Evolutionary conservation across 2,888 invertebrate genomes (phyloP), one percentile per base, ranked within the genome.

Genomic region (Tuberolachnus salignus): DNA sequence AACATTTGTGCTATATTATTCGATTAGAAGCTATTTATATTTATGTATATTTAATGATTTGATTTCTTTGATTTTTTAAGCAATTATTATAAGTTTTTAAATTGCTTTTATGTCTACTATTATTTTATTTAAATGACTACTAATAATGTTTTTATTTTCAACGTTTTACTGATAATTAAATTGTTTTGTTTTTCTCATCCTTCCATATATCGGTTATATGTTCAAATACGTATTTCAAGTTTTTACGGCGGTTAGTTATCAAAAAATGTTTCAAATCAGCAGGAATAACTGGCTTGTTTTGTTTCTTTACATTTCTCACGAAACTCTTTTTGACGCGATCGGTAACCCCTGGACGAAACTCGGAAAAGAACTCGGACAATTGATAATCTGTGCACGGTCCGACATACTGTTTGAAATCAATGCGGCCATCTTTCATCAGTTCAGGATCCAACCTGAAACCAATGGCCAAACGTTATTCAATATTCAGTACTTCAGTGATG

Each of bases 381-480:
- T 75, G 70, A 42, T 75, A 6, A 64, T 70, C 46, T 46, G 64
- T 51, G 42, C 70, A 75, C 14, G 51, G 21, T 14, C 59, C 66
- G 23, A 80, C 51, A 11, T 67, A 26, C 16, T 73, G 59, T 59
- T 66, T 80, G 13, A 21, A 51, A 51, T 80, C 73, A 1, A 75
- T 46, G 21, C 53, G 61, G 9, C 67, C 74, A 3, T 55, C 23
- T 23, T 63, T 53, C 3, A 69, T 13, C 3, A 80, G 26, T 3
- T 46, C 55, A 46, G 74, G 9, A 26, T 80, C 61, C n/a, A 74
- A 69, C 14, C 74, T 80, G 42, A 63, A 88, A 86, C 59, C 13
- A 59, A 75, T 67, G 13, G 13, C 23, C 13, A 26, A 42, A n/a
- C 59, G 16, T 19, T 78, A 49, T 21, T 1, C n/a, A 13, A 11